Conservation (phyloP, 2,797 vertebrate genomes). For the Kryptopterus vitreolus region DNA sequence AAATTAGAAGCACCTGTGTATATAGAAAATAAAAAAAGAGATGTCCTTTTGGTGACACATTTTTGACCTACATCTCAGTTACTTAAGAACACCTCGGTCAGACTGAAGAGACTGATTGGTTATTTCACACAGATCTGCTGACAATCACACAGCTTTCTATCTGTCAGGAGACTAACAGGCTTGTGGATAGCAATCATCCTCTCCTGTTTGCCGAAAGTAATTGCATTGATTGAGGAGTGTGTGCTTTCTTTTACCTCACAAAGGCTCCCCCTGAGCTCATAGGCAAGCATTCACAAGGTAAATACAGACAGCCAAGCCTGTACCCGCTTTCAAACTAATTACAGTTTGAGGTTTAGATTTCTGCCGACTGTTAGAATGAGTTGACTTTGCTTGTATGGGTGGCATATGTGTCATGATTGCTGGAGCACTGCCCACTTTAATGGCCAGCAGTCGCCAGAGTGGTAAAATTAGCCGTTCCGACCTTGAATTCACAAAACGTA, state of each 20-base stretch:
- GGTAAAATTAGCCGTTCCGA: conserved; percentile 37
- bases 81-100: neutral
- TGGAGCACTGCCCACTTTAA: conserved; percentile 8
- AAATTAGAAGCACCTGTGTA: neutral
- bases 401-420: conserved; percentile 22
- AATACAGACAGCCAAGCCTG: conserved; percentile 22
- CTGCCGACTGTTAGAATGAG: conserved; percentile 17
- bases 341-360: conserved; percentile 34
- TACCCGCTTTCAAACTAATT: conserved; percentile 41
- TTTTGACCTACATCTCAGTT: neutral
- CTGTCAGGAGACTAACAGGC: conserved; percentile 21
- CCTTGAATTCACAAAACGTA: conserved; percentile 39
- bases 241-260: conserved; percentile 13
- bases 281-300: conserved; percentile 22
- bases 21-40: neutral
- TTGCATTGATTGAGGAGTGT: conserved; percentile 41
- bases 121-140: conserved; percentile 16
- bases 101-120: neutral
- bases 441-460: conserved; percentile 30
- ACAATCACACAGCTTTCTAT: conserved; percentile 16
- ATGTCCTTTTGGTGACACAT: neutral
- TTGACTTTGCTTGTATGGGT: conserved; percentile 15
- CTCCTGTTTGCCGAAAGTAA: conserved; percentile 38
- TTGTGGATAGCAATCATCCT: conserved; percentile 34
- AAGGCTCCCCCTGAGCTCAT: neutral